phyloP scores from a whole-genome alignment of 2,797 vertebrate species.

The Crenuchus spilurus region DNA sequence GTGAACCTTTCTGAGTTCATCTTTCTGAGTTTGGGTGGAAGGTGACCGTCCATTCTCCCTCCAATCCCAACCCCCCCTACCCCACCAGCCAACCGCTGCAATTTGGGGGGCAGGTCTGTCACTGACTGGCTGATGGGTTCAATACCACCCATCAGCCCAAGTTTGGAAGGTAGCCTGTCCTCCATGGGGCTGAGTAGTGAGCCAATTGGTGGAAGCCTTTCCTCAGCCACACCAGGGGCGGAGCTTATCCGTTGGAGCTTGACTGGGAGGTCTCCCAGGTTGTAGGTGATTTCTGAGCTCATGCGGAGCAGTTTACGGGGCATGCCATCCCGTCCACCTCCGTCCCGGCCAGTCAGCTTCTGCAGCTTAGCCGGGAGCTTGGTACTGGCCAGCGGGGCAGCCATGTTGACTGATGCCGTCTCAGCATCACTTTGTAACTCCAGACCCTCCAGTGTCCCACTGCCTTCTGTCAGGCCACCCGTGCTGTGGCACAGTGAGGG shows the following conservation, averaged over 20 bases:
- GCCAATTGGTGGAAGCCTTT: constrained; percentile 76
- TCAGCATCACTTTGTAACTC: constrained; percentile 91
- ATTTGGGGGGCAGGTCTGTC: constrained; percentile 96
- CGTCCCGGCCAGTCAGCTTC: constrained; percentile 93
- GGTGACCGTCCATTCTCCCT: constrained; percentile 92
- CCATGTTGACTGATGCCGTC: constrained; percentile 61
- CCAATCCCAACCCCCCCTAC: constrained; percentile 75
- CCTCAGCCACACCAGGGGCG: constrained; percentile 95
- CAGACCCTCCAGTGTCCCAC: constrained; percentile 88
- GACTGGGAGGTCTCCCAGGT: constrained; percentile 95
- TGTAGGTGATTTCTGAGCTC: constrained; percentile 99
- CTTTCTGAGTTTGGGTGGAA: constrained; percentile 96
- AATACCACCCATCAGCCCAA: constrained; percentile 69
- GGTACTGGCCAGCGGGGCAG: constrained; percentile 67
- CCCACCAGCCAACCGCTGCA: constrained; percentile 92
- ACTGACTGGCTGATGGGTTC: constrained; percentile 97
- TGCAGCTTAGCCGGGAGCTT: constrained; percentile 96
- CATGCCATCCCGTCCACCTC: constrained; percentile 71
- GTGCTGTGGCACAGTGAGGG: constrained; percentile 96
- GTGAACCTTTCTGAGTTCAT: constrained; percentile 99
- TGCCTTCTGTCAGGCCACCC: constrained; percentile 72
- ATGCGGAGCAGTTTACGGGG: constrained; percentile 96
- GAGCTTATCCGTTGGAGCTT: constrained; percentile 99
- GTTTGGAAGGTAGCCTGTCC: constrained; percentile 78
- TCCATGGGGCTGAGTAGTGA: constrained; percentile 77